Percentiles rank a stretch among this genome's conserved stretches.
Conservation (phyloP, 1,140 invertebrate genomes). For the Leptinotarsa lineolata region DNA sequence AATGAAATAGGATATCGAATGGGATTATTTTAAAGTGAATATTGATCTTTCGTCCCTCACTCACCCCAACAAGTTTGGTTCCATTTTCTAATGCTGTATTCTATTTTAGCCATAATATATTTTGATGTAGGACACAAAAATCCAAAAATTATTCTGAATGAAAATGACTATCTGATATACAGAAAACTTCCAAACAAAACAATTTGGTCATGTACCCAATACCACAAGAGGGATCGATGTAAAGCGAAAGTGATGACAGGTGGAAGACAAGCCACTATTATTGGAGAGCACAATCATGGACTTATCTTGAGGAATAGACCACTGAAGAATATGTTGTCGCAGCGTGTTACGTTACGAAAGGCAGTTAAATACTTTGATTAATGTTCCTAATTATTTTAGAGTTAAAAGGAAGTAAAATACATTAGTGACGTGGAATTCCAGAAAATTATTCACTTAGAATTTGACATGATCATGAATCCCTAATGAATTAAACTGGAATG, state of each 20-base stretch:
- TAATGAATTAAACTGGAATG: too few species aligned
- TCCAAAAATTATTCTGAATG: conserved; percentile 37
- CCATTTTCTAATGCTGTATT: background rate
- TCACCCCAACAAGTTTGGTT: too few species aligned
- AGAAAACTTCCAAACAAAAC: conserved; percentile 32
- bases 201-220: conserved; percentile 40
- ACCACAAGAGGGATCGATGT: conserved; percentile 38
- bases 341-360: conserved; percentile 11
- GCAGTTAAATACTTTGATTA: background rate
- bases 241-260: conserved; percentile 35
- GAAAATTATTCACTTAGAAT: too few species aligned
- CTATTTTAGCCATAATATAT: conserved; percentile 34
- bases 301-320: conserved; percentile 14
- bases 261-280: conserved; percentile 25
- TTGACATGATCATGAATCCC: too few species aligned
- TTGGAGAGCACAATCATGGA: conserved; percentile 35
- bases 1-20: too few species aligned
- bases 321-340: conserved; percentile 29
- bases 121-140: conserved; percentile 34
- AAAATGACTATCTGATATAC: conserved; percentile 34
- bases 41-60: too few species aligned
- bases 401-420: too few species aligned
- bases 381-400: background rate
- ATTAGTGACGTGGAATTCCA: too few species aligned
- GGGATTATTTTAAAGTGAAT: too few species aligned